Evolutionary conservation across 1,140 invertebrate genomes (phyloP).

Genomic region (Marisa cornuarietis): DNA sequence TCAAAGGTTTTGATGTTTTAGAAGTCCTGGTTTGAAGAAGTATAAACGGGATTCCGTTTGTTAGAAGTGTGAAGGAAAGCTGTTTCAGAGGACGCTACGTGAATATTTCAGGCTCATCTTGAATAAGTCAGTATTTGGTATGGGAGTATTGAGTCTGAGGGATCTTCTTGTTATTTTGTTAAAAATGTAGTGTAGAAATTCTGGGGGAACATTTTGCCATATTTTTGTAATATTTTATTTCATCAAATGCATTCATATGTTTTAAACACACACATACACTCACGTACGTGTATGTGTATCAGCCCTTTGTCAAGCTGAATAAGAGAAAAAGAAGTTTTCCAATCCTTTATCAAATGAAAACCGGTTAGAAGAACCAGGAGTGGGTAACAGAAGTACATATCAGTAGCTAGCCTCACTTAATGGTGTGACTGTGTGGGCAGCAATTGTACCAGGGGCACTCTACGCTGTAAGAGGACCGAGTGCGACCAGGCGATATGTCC

Average conservation of each 20-base stretch:
- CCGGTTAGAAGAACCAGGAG: neutral
- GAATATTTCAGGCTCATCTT: no score
- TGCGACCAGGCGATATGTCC: slow-evolving; percentile 35
- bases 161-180: no score
- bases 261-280: no score
- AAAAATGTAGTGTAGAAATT: no score
- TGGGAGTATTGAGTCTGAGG: no score
- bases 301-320: neutral
- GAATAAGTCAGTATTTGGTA: no score
- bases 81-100: no score
- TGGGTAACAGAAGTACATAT: neutral
- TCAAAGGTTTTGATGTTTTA: no score
- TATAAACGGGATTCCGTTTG: no score
- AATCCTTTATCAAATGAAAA: neutral
- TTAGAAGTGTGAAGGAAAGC: no score
- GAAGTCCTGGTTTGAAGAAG: no score
- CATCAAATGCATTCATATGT: neutral
- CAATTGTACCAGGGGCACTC: slow-evolving; percentile 24
- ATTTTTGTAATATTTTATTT: neutral
- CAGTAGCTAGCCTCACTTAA: neutral
- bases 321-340: neutral
- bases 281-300: slow-evolving; percentile 1
- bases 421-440: slow-evolving; percentile 14
- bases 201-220: no score
- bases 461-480: slow-evolving; percentile 22